phyloP scores from a whole-genome alignment of 2,797 vertebrate species.

The Rhinatrema bivittatum region DNA sequence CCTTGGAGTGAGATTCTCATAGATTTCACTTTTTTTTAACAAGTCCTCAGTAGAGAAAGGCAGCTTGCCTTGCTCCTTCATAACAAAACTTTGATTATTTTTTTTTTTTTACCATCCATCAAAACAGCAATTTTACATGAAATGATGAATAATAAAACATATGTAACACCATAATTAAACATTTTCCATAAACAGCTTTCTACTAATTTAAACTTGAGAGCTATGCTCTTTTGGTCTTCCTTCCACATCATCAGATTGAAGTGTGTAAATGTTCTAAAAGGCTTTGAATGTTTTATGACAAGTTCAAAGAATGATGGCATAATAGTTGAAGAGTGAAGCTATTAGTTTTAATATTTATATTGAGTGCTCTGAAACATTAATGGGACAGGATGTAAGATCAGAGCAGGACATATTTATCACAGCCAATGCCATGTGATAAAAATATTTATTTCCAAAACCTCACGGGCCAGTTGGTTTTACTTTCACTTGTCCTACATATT shows the following conservation, averaged over 20 bases:
- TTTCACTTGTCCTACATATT: constrained; percentile 23
- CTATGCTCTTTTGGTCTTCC: constrained; percentile 80
- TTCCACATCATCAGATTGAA: constrained; percentile 91
- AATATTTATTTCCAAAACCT: constrained; percentile 82
- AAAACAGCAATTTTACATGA: constrained; percentile 80
- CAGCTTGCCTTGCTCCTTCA: constrained; percentile 78
- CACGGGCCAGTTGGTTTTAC: constrained; percentile 32
- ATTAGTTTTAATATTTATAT: constrained; percentile 99
- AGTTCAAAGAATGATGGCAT: constrained; percentile 97
- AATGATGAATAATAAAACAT: constrained; percentile 99
- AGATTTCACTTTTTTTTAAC: constrained; percentile 60
- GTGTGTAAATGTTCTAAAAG: constrained; percentile 99
- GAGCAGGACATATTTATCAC: constrained; percentile 89
- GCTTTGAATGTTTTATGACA: constrained; percentile 99
- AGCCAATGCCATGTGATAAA: constrained; percentile 69
- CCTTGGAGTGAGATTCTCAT: constrained; percentile 85
- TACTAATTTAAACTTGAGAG: constrained; percentile 90
- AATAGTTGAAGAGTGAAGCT: constrained; percentile 98
- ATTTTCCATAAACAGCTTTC: constrained; percentile 97
- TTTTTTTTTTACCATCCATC: constrained; percentile 62
- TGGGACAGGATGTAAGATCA: constrained; percentile 99
- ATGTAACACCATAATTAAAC: too few species aligned
- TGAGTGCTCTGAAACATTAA: constrained; percentile 99
- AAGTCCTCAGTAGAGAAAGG: constrained; percentile 76
- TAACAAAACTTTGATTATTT: constrained; percentile 82